phyloP scores from a whole-genome alignment of 2,888 invertebrate genomes.

The Cheilosia scutellata region DNA sequence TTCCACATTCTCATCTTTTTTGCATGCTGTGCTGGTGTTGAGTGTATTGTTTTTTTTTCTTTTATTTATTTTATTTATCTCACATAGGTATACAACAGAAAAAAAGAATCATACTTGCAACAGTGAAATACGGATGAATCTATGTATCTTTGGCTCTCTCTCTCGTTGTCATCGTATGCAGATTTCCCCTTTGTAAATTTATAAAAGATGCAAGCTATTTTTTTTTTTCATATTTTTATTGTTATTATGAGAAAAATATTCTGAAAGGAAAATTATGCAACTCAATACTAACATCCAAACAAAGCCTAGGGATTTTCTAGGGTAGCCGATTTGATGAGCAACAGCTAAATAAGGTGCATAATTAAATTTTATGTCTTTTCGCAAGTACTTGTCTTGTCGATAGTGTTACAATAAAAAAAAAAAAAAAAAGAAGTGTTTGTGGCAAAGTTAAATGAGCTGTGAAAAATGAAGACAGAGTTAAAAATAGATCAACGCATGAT shows the following conservation, averaged over 20 bases:
- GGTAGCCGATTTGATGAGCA: not conserved
- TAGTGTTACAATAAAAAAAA: not conserved
- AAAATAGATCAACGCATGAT: slow-evolving; percentile 3
- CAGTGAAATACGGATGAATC: not conserved
- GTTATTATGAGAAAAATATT: not conserved
- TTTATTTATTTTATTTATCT: not conserved
- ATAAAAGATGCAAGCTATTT: not conserved
- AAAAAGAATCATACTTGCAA: not conserved
- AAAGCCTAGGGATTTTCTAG: not conserved
- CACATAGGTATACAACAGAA: not conserved
- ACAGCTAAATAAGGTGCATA: not conserved
- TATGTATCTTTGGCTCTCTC: not conserved
- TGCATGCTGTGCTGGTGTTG: not conserved
- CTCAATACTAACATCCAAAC: not conserved
- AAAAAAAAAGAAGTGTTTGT: not conserved
- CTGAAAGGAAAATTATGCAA: slow-evolving; percentile 4
- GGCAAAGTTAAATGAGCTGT: not conserved
- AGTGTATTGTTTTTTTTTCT: not conserved
- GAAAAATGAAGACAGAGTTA: not conserved
- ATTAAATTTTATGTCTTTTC: not conserved
- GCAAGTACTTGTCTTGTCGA: slow-evolving; percentile 1
- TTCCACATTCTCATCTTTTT: slow-evolving; percentile 2
- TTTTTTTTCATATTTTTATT: not conserved
- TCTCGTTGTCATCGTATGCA: not conserved
- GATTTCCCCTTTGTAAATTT: not conserved